phyloP scores from a whole-genome alignment of 2,888 invertebrate genomes.

The Deroplatys truncata region DNA sequence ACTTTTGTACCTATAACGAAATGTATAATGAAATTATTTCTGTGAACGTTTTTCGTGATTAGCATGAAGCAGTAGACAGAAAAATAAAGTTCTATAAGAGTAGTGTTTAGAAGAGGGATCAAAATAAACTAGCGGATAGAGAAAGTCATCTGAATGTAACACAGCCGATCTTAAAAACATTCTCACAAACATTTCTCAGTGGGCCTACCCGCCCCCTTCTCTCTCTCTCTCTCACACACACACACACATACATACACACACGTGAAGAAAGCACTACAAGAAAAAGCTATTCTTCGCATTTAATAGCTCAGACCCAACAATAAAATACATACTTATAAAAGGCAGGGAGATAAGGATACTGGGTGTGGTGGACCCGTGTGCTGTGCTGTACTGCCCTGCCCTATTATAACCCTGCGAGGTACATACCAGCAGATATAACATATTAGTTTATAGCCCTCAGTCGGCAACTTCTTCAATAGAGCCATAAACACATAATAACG shows the following conservation, averaged over 20 bases:
- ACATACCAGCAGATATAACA: slow-evolving; percentile 14
- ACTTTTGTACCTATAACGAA: too few species aligned
- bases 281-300: background rate
- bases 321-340: background rate
- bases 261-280: background rate
- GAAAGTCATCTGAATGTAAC: too few species aligned
- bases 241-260: background rate
- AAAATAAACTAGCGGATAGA: too few species aligned
- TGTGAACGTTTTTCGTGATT: too few species aligned
- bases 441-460: slow-evolving; percentile 25
- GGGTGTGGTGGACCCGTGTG: background rate
- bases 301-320: background rate
- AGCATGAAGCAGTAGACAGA: too few species aligned
- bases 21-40: too few species aligned
- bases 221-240: background rate
- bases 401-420: background rate
- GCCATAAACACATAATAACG: slow-evolving; percentile 28
- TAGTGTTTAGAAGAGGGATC: too few species aligned
- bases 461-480: slow-evolving; percentile 17
- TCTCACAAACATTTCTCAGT: too few species aligned
- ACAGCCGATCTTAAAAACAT: too few species aligned
- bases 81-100: too few species aligned
- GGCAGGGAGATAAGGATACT: background rate
- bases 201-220: too few species aligned
- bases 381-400: slow-evolving; percentile 12